These are phyloP conservation scores for Ahaetulla prasina DNA, from an alignment of 2,113 vertebrate species.

Conservation along the genomic window DNA sequence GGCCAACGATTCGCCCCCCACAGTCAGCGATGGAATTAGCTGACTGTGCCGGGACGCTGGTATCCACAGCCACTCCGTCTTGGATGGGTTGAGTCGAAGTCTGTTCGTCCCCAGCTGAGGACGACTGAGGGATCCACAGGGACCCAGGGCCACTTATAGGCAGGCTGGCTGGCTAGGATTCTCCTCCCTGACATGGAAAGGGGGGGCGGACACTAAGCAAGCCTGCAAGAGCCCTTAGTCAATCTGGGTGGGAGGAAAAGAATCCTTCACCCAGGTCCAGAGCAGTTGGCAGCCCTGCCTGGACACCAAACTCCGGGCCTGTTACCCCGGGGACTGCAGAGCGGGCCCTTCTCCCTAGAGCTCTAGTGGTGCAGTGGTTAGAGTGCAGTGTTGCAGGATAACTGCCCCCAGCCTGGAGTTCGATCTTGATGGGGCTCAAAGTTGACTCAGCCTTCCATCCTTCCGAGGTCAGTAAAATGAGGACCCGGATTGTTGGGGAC, in stretches of 20 bases:
- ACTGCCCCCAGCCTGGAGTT: background rate
- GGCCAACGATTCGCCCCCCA: too few relatives aligned
- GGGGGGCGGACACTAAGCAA: background rate
- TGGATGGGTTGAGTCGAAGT: too few relatives aligned
- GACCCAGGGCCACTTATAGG: background rate
- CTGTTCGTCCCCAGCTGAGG: too few relatives aligned
- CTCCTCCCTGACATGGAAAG: background rate
- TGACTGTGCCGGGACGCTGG: too few relatives aligned
- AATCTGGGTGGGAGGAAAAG: background rate
- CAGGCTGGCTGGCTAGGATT: background rate
- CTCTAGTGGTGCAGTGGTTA: background rate
- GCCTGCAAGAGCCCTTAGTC: background rate
- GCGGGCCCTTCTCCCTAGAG: background rate
- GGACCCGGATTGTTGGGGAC: background rate
- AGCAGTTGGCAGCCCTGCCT: background rate
- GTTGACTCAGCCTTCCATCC: background rate
- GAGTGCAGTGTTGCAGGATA: background rate
- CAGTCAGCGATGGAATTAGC: too few relatives aligned
- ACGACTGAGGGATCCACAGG: too few relatives aligned
- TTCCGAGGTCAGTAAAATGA: background rate
- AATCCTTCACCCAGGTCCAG: background rate
- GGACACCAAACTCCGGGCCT: too few relatives aligned
- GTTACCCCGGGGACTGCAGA: background rate
- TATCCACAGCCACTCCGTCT: too few relatives aligned
- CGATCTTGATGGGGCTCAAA: background rate